phyloP scores from a whole-genome alignment of 2,113 vertebrate species.

The Gymnorhina tibicen region DNA sequence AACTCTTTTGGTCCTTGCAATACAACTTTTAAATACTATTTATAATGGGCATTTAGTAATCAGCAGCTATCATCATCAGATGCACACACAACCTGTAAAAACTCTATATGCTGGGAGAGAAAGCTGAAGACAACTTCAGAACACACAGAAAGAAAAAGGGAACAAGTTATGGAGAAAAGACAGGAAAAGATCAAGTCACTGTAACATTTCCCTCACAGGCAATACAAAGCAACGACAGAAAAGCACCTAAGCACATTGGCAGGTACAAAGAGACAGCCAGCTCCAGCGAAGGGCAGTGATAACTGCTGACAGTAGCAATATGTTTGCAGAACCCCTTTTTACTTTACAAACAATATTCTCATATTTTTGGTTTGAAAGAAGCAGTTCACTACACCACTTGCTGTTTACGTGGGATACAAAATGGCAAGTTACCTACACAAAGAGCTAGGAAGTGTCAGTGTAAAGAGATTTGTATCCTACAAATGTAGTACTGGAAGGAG shows the following conservation, averaged over 20 bases:
- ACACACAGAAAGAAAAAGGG: background rate
- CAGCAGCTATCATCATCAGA: background rate
- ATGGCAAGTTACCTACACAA: background rate
- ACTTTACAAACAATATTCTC: background rate
- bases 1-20: background rate
- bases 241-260: background rate
- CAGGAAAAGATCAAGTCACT: background rate
- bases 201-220: background rate
- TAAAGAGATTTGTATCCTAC: background rate
- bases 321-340: background rate
- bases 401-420: background rate
- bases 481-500: background rate
- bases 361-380: background rate
- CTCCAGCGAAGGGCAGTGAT: background rate
- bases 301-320: background rate
- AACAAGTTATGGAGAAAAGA: background rate
- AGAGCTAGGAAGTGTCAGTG: background rate
- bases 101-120: background rate
- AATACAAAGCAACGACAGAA: background rate
- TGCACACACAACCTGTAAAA: background rate
- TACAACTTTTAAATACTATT: background rate
- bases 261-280: background rate
- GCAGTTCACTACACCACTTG: background rate
- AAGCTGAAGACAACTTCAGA: background rate
- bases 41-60: background rate